Percentiles rank a stretch among this genome's conserved stretches.
phyloP scores from a whole-genome alignment of 2,888 invertebrate species.

The Tinea pellionella region DNA sequence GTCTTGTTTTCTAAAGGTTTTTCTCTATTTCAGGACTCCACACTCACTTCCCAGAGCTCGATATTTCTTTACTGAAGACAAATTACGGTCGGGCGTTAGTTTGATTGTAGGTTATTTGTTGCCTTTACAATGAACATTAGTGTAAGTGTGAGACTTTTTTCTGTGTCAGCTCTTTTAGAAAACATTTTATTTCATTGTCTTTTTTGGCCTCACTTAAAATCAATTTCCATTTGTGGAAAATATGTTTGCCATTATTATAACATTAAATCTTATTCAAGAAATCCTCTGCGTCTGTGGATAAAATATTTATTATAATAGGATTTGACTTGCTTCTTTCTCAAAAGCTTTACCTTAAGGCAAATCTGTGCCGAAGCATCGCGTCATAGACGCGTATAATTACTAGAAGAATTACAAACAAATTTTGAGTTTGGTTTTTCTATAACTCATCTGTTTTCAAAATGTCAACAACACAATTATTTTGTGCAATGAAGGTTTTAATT shows the following conservation, averaged over 20 bases:
- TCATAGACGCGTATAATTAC: no score
- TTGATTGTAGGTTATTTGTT: conserved; percentile 65
- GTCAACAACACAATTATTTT: no score
- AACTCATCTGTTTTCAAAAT: no score
- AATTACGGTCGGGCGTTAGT: conserved; percentile 63
- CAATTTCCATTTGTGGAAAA: conserved; percentile 1
- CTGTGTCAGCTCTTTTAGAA: conserved; percentile 22
- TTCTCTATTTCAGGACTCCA: conserved; percentile 24
- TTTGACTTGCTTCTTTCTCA: no score
- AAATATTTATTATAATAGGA: no score
- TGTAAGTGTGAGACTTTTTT: conserved; percentile 29
- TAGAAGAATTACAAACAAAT: no score
- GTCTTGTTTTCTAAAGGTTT: conserved; percentile 12
- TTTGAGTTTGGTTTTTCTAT: no score
- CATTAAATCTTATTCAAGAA: neutral
- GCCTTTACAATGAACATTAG: conserved; percentile 64
- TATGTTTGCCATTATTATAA: neutral
- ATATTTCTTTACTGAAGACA: conserved; percentile 58
- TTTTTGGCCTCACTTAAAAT: neutral
- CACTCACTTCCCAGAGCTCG: conserved; percentile 35
- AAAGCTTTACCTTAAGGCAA: no score
- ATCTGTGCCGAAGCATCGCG: no score
- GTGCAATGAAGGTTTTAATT: no score
- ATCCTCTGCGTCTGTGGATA: neutral
- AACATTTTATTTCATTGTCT: conserved; percentile 11